Percentiles rank a stretch among this genome's conserved stretches.
phyloP scores from a whole-genome alignment of 2,113 vertebrate species.

The Arizona elegans region DNA sequence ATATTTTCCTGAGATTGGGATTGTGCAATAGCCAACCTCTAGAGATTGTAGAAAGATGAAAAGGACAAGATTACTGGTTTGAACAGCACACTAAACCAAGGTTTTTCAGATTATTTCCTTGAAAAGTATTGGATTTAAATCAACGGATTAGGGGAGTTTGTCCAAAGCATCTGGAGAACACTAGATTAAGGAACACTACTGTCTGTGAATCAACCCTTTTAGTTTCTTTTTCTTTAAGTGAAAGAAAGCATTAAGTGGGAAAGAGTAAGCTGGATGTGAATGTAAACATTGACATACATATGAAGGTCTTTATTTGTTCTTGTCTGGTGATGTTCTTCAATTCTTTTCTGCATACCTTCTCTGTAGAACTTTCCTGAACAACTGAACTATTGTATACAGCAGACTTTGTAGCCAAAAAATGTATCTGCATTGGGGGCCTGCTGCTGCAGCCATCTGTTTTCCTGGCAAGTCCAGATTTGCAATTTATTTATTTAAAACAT shows the following conservation, averaged over 20 bases:
- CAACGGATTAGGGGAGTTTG: background rate
- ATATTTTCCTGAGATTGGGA: background rate
- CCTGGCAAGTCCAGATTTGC: background rate
- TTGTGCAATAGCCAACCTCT: background rate
- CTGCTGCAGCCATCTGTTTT: slow-evolving; percentile 4
- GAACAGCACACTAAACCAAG: background rate
- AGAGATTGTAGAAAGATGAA: background rate
- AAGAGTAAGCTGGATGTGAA: background rate
- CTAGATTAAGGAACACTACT: background rate
- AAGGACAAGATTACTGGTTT: no score
- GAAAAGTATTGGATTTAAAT: background rate
- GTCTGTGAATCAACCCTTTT: background rate
- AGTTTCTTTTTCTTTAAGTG: background rate
- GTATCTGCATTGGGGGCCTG: background rate
- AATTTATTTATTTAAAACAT: background rate
- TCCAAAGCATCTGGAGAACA: background rate
- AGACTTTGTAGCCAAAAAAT: background rate
- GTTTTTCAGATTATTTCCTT: background rate
- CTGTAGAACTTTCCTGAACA: background rate
- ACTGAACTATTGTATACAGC: background rate
- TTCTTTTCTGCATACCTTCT: background rate
- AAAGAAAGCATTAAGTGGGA: background rate
- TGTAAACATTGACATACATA: background rate
- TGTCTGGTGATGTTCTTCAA: background rate
- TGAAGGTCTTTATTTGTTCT: background rate